phyloP scores from a whole-genome alignment of 1,140 invertebrate species.

The Solen grandis region DNA sequence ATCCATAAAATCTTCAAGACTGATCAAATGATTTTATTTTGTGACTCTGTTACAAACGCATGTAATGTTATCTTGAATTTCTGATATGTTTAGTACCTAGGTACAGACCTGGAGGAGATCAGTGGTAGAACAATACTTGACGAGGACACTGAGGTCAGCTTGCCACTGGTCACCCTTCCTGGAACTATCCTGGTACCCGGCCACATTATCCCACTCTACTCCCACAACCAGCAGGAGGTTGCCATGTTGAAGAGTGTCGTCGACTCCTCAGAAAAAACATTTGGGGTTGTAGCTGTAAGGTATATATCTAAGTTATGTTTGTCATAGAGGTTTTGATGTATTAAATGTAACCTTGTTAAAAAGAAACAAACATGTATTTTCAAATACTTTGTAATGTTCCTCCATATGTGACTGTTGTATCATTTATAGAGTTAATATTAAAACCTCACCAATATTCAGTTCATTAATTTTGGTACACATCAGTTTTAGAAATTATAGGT shows the following conservation, averaged over 20 bases:
- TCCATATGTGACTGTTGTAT: no score
- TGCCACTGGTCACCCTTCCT: slow-evolving; percentile 84
- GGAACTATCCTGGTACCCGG: slow-evolving; percentile 87
- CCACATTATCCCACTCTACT: slow-evolving; percentile 87
- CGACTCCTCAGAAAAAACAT: slow-evolving; percentile 83
- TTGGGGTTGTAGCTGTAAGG: slow-evolving; percentile 84
- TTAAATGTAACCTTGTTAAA: neutral
- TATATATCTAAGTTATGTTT: no score
- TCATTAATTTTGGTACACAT: no score
- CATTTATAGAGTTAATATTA: no score
- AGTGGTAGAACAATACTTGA: slow-evolving; percentile 85
- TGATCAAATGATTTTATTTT: no score
- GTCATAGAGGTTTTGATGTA: no score
- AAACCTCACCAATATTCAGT: no score
- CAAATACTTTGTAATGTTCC: no score
- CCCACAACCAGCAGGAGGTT: slow-evolving; percentile 83
- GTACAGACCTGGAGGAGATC: slow-evolving; percentile 85
- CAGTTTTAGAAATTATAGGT: no score
- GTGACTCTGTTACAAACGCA: no score
- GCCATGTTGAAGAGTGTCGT: slow-evolving; percentile 84
- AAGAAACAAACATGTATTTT: neutral
- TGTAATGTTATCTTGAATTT: no score
- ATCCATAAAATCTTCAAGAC: no score
- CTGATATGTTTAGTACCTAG: slow-evolving; percentile 86
- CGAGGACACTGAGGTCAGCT: slow-evolving; percentile 79